Evolutionary conservation across 2,113 vertebrate genomes (phyloP), one percentile per base, ranked within the genome.

Genomic region (Numenius arquata): DNA sequence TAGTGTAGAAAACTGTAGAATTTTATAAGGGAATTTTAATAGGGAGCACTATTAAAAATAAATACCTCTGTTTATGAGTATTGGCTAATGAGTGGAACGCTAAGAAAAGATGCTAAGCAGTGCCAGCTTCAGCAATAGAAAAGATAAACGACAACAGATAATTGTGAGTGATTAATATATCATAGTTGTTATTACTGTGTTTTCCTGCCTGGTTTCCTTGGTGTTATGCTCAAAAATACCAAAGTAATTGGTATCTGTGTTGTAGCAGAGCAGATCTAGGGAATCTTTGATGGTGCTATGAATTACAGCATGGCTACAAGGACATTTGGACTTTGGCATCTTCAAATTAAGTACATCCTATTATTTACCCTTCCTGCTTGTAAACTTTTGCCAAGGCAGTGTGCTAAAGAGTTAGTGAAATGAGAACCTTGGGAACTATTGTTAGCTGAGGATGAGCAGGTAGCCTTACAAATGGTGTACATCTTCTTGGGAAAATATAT

Each of bases 1-100:
- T 90, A 85, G 36, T 12, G 32, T 36, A 79, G 76, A 94, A 90
- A 89, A 95, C 80, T 52, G 40, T 7, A 15, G 30, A 73, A 68
- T 93, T 94, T 96, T 96, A 87, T 95, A 85, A 88, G 77, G 58
- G 70, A 79, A 90, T 91, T 89, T 95, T 90, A 93, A 91, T 56
- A 90, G 45, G n/a, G 74, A 92, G 29, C 38, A 73, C 90, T 76
- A 62, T 89, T 93, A 93, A 93, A 97, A 93, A 82, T 53, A 92
- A 95, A 89, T 92, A 27, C 40, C n/a, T 79, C 77, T 87, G 4
- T 95, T 97, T 93, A 91, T 93, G 58, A 38, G 25, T 76, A 41
- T 92, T 85, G 45, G 84, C 61, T 96, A 92, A 90, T 70, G 62
- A 95, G 22, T 59, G 38, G 59, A 91, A 88, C 2, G 7, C 76